Evolutionary conservation across 2,888 invertebrate genomes (phyloP).

Genomic region (Tetramorium bicarinatum): DNA sequence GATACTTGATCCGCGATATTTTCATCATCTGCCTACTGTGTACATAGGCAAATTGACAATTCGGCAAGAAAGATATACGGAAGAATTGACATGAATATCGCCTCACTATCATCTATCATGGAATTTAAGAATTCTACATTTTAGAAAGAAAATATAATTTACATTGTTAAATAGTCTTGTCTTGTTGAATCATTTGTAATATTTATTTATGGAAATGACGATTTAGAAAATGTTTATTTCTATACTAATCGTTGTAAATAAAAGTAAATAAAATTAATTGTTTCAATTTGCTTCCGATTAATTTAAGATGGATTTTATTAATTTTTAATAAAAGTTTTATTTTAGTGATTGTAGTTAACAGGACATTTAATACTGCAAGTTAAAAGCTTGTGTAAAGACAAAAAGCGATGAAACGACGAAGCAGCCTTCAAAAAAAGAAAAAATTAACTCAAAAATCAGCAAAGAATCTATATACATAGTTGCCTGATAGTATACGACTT

Average conservation of each 20-base stretch:
- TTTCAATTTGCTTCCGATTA: neutral
- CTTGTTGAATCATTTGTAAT: neutral
- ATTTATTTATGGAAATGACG: neutral
- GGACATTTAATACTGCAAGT: neutral
- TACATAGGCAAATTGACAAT: constrained; percentile 35
- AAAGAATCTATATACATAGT: neutral
- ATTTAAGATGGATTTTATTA: neutral
- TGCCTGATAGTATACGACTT: neutral
- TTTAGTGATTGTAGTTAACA: neutral
- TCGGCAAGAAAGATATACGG: constrained; percentile 2
- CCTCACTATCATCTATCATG: neutral
- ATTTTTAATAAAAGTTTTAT: neutral
- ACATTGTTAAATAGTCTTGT: neutral
- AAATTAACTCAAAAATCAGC: neutral
- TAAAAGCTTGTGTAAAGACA: neutral
- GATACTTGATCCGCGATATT: constrained; percentile 28
- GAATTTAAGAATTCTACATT: constrained; percentile 6
- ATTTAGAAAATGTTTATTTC: neutral
- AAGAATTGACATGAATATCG: constrained; percentile 5
- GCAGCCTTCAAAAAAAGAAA: neutral
- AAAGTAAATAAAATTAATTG: neutral
- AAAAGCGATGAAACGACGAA: neutral
- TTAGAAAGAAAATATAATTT: neutral
- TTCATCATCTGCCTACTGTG: constrained; percentile 18
- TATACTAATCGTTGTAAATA: neutral